Evolutionary conservation across 2,888 invertebrate genomes (phyloP).

Genomic region (Cosmia pyralina): DNA sequence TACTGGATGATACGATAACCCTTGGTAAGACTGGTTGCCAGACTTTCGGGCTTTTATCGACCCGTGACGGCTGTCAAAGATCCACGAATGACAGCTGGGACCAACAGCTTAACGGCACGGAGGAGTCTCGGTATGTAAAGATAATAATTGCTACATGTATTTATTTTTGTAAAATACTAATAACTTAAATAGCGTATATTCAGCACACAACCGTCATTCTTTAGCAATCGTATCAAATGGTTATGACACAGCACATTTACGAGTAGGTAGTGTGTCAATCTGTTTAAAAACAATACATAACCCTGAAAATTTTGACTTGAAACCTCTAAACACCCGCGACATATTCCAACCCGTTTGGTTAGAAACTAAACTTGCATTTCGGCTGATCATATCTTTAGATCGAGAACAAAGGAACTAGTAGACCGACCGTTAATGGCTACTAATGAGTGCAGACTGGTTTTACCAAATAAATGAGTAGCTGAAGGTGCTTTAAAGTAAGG

Average conservation of each 20-base stretch:
- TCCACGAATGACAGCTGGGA: too few relatives aligned
- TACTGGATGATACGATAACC: too few relatives aligned
- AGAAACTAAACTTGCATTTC: slow-evolving; percentile 21
- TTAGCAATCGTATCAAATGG: background rate
- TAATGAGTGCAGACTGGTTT: slow-evolving; percentile 34
- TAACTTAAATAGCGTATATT: too few relatives aligned
- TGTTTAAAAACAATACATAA: background rate
- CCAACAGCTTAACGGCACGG: too few relatives aligned
- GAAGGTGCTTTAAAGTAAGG: background rate
- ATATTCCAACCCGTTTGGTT: background rate
- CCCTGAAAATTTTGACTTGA: background rate
- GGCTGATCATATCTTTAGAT: slow-evolving; percentile 6
- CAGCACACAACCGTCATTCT: too few relatives aligned
- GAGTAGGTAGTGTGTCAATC: background rate
- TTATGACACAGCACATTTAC: background rate
- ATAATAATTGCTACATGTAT: too few relatives aligned
- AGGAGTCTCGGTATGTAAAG: too few relatives aligned
- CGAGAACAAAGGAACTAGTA: slow-evolving; percentile 35
- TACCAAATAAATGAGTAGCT: slow-evolving; percentile 12
- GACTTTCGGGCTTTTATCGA: too few relatives aligned
- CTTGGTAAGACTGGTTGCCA: too few relatives aligned
- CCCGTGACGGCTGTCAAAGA: too few relatives aligned
- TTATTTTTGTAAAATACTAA: too few relatives aligned
- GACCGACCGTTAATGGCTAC: slow-evolving; percentile 26
- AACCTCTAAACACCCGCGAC: background rate